Evolutionary conservation across 2,888 invertebrate genomes (phyloP), one percentile per base, ranked within the genome.

Genomic region (Euzetes globulus): DNA sequence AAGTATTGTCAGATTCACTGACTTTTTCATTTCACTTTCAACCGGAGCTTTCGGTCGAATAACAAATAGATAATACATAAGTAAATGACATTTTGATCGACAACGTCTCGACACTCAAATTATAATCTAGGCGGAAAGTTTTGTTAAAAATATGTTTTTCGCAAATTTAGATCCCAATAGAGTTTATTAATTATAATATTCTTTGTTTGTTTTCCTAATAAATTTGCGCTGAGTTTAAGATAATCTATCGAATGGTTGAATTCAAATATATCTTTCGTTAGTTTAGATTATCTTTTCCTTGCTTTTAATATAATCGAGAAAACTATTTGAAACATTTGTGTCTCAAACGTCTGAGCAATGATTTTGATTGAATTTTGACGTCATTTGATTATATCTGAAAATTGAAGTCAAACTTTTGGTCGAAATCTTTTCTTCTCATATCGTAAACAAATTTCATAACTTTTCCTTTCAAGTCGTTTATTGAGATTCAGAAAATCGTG

Each of bases 71-170:
- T n/a, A 50, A n/a, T 5, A 5, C 50, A 6, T 9, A 58, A 58
- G 58, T 58, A 58, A 58, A 58, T 58, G 58, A 58, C 58, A 58
- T 58, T 58, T 25, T 19, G 58, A 58, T 58, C 58, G 58, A 58
- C 58, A 58, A 27, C 22, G 22, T 2, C 1, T 6, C n/a, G 22
- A 19, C 27, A 27, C 22, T 27, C 25, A 50, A 50, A n/a, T 5
- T 1, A n/a, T 19, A n/a, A 2, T 2, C 19, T 41, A 9, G 1
- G 41, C 7, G 52, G n/a, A 52, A 52, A 52, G 9, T 52, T 52
- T 2, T 6, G 52, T 19, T 6, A 13, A 52, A 22, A 41, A 41
- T 41, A 9, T 11, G 1, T 41, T 41, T 41, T 50, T 9, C 17
- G 9, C 6, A 19, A 11, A 50, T 50, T 50, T 9, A 19, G 15